Percentiles rank a stretch among this genome's conserved stretches.
These are phyloP conservation scores for Argyresthia albistria DNA, from an alignment of 2,888 invertebrate species.

Conservation along the genomic window DNA sequence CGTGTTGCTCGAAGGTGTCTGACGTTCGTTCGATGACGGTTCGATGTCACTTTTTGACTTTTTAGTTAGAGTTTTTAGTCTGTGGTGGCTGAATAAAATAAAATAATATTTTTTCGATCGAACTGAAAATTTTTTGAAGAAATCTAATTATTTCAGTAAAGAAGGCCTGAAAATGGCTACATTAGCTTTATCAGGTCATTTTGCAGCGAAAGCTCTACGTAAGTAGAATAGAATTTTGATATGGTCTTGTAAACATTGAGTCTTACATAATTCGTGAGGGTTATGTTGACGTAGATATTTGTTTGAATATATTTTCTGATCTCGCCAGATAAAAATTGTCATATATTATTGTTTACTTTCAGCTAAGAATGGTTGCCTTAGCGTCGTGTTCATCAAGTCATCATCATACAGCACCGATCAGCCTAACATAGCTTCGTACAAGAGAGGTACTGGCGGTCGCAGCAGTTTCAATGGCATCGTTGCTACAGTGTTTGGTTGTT, in stretches of 20 bases:
- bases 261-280: constrained; percentile 48
- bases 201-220: constrained; percentile 48
- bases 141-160: neutral
- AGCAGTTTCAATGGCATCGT: constrained; percentile 97
- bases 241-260: neutral
- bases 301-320: neutral
- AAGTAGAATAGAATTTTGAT: constrained; percentile 20
- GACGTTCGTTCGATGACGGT: too few relatives aligned
- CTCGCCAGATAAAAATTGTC: constrained; percentile 2
- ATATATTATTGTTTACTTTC: constrained; percentile 15
- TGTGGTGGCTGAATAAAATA: neutral
- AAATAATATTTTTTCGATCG: neutral
- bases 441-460: constrained; percentile 91
- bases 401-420: constrained; percentile 70
- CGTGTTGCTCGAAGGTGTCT: too few relatives aligned
- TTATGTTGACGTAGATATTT: neutral
- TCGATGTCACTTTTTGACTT: neutral
- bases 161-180: constrained; percentile 43
- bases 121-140: neutral
- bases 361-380: constrained; percentile 51
- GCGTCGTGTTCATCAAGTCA: constrained; percentile 57
- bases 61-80: neutral
- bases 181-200: constrained; percentile 45
- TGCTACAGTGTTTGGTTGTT: constrained; percentile 97
- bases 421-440: constrained; percentile 77